Conservation (phyloP, 2,888 invertebrate genomes). For the Arctia plantaginis region DNA sequence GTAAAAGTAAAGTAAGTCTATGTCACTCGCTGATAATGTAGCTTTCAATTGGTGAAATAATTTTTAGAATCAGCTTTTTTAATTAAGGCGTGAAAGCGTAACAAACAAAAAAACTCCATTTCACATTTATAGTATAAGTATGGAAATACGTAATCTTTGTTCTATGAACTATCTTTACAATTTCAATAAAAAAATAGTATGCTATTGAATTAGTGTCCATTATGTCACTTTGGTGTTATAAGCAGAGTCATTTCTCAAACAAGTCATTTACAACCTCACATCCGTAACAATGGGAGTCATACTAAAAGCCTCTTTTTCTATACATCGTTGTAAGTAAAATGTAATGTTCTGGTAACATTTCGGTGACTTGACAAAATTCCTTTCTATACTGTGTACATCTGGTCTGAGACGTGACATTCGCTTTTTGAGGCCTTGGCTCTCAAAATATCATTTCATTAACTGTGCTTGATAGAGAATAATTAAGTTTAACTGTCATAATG, state of each 20-base stretch:
- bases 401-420: constrained; percentile 46
- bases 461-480: constrained; percentile 17
- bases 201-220: background rate
- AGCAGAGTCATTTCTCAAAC: constrained; percentile 3
- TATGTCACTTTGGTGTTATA: constrained; percentile 2
- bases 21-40: too few species aligned
- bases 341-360: constrained; percentile 60
- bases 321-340: constrained; percentile 58
- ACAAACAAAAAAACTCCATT: too few species aligned
- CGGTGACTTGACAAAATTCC: constrained; percentile 52
- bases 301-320: constrained; percentile 41
- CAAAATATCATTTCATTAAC: constrained; percentile 43
- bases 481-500: constrained; percentile 1
- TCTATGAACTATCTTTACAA: background rate
- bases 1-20: too few species aligned
- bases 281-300: background rate
- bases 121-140: too few species aligned
- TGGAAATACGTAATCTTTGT: background rate
- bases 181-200: background rate
- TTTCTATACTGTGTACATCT: constrained; percentile 41
- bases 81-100: too few species aligned
- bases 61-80: too few species aligned
- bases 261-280: constrained; percentile 21
- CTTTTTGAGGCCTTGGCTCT: constrained; percentile 40
- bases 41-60: too few species aligned